Evolutionary conservation across 2,888 invertebrate species (phyloP).

Genomic region (Amphiduros pacificus): DNA sequence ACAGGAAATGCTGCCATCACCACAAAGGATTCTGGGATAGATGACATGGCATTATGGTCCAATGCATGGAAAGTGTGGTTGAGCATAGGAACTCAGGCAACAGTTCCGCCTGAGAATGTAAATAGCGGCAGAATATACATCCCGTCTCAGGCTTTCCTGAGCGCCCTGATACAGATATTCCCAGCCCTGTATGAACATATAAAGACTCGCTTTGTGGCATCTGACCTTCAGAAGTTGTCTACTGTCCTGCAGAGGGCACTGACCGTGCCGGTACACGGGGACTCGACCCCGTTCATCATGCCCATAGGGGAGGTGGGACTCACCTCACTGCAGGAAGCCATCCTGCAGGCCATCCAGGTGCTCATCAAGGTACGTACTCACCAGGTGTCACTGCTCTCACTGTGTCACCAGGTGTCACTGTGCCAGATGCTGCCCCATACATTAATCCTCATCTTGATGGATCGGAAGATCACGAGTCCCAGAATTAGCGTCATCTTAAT

Average conservation of each 20-base stretch:
- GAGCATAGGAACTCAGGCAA: constrained; percentile 80
- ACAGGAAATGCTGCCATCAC: not conserved
- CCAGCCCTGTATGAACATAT: constrained; percentile 92
- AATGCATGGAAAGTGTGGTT: constrained; percentile 69
- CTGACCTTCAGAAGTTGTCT: constrained; percentile 80
- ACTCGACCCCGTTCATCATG: constrained; percentile 79
- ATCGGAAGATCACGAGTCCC: too few relatives aligned
- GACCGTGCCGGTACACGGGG: constrained; percentile 80
- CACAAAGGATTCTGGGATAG: constrained; percentile 6
- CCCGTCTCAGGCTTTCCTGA: constrained; percentile 90
- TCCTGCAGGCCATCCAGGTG: constrained; percentile 82
- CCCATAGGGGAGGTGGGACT: constrained; percentile 72
- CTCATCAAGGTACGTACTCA: constrained; percentile 72
- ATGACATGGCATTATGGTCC: constrained; percentile 53
- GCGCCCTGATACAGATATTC: constrained; percentile 92
- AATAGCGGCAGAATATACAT: constrained; percentile 67
- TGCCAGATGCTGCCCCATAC: not conserved
- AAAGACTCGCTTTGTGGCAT: constrained; percentile 65
- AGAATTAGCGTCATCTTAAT: too few relatives aligned
- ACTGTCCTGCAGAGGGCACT: constrained; percentile 76
- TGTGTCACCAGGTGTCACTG: not conserved
- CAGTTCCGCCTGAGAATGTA: constrained; percentile 63
- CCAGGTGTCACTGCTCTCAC: not conserved
- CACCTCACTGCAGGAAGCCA: constrained; percentile 81
- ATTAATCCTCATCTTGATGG: not conserved